These are phyloP conservation scores for zebrafish (Danio rerio) DNA, from an alignment of 2,113 vertebrate species.

Conservation along the genomic window DNA sequence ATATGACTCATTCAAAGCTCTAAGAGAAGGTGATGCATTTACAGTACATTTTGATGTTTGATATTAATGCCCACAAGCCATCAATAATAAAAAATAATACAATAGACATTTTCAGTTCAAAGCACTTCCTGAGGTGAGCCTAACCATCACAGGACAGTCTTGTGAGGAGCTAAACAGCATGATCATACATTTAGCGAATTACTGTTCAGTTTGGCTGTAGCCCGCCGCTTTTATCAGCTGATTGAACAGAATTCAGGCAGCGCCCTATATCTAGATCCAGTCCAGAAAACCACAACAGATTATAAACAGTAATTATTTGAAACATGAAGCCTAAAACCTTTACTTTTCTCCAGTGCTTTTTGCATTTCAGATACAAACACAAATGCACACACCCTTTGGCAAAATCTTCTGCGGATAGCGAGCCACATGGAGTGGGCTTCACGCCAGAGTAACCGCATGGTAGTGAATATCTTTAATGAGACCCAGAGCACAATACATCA, in stretches of 20 bases:
- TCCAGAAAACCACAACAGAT: neutral
- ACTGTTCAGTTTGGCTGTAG: neutral
- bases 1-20: neutral
- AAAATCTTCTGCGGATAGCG: constrained; percentile 75
- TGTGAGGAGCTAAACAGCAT: neutral
- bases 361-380: constrained; percentile 44
- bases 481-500: constrained; percentile 87
- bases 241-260: neutral
- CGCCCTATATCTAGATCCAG: neutral
- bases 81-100: neutral
- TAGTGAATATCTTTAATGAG: constrained; percentile 86
- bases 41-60: constrained; percentile 18
- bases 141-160: constrained; percentile 35
- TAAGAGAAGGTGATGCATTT: neutral
- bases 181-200: neutral
- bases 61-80: constrained; percentile 7
- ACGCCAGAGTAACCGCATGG: constrained; percentile 83
- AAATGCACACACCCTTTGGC: constrained; percentile 58
- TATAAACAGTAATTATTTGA: constrained; percentile 18
- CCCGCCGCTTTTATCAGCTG: constrained; percentile 7
- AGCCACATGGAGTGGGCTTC: constrained; percentile 83
- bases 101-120: constrained; percentile 6
- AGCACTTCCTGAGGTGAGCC: neutral
- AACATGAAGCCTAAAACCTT: neutral
- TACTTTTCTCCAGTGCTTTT: constrained; percentile 18